Conservation (phyloP, 2,888 invertebrate genomes). For the Cosmia trapezina region DNA sequence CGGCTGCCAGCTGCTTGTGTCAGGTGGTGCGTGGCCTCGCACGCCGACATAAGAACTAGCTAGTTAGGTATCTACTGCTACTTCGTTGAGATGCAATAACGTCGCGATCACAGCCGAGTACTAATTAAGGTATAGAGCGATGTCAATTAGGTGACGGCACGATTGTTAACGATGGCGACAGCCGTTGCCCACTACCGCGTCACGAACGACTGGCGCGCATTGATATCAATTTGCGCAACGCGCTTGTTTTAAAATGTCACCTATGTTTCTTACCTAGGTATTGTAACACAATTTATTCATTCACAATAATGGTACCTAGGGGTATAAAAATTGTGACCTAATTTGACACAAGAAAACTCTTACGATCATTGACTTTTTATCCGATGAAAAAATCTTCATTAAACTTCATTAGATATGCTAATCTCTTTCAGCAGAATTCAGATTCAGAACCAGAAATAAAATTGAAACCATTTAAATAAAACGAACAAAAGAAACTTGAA, state of each 20-base stretch:
- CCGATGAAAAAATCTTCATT: neutral
- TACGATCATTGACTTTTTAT: neutral
- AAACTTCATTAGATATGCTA: neutral
- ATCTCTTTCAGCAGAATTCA: neutral
- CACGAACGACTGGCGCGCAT: slow-evolving; percentile 59
- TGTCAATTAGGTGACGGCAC: slow-evolving; percentile 79
- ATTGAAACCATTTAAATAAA: slow-evolving; percentile 34
- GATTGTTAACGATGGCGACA: slow-evolving; percentile 72
- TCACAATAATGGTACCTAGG: neutral
- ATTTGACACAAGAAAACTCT: neutral
- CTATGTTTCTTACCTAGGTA: neutral
- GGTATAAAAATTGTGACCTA: neutral
- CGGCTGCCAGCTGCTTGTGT: slow-evolving; percentile 87
- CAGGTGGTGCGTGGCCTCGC: slow-evolving; percentile 87
- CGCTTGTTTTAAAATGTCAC: slow-evolving; percentile 38
- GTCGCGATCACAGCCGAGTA: slow-evolving; percentile 62
- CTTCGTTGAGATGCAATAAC: slow-evolving; percentile 58
- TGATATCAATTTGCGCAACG: slow-evolving; percentile 48
- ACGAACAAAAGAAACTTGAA: slow-evolving; percentile 65
- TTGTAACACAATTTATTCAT: slow-evolving; percentile 20
- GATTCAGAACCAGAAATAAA: slow-evolving; percentile 26
- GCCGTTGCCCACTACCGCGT: slow-evolving; percentile 59
- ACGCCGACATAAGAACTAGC: slow-evolving; percentile 75
- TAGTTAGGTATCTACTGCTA: slow-evolving; percentile 58
- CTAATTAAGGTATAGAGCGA: slow-evolving; percentile 75